Evolutionary conservation across 1,140 invertebrate genomes (phyloP), one percentile per base, ranked within the genome.

Genomic region (Ruditapes philippinarum): DNA sequence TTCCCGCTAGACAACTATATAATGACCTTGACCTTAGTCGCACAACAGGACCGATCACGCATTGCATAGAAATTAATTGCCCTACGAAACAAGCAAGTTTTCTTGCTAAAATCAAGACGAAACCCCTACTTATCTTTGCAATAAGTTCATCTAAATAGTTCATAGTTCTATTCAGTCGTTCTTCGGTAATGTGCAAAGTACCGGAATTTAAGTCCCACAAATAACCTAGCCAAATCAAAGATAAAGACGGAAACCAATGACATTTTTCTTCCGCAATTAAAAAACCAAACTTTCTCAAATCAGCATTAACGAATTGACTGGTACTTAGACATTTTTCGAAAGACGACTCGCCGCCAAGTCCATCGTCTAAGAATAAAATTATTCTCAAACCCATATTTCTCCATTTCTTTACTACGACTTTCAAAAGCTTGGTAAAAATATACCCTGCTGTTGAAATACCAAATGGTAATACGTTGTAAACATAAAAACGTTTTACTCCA

Each of bases 361-460:
- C 49, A 22, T 60, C 57, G 31, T 60, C 57, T 36, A 57, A 62
- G 36, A 62, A 62, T 54, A 82, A 60, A 40, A 62, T 36, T 62
- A 82, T 76, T 42, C 28, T 42, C 12, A 2, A 17, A 19, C 33
- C 51, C 31, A 54, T 33, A 36, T 49, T 36, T n/a, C 79, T 28
- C 51, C 45, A 33, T 7, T 25, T n/a, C n/a, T 25, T 38, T 5
- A 49, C 45, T 1, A 79, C 45, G 28, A 28, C 45, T 51, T 45
- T 79, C 5, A 45, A 22, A 45, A 79, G 3, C 36, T 79, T 79
- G 31, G 76, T 79, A 51, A 79, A 79, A 25, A 79, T 51, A 25
- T 79, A 54, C 17, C 76, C 76, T 45, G 5, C 45, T 28, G 17
- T 51, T 14, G 42, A 28, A 7, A 79, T 79, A 25, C 76, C 45